Base-by-base conservation (phyloP, 92 coral and sea anemone genomes). In the Epizoanthus illoricatus region DNA sequence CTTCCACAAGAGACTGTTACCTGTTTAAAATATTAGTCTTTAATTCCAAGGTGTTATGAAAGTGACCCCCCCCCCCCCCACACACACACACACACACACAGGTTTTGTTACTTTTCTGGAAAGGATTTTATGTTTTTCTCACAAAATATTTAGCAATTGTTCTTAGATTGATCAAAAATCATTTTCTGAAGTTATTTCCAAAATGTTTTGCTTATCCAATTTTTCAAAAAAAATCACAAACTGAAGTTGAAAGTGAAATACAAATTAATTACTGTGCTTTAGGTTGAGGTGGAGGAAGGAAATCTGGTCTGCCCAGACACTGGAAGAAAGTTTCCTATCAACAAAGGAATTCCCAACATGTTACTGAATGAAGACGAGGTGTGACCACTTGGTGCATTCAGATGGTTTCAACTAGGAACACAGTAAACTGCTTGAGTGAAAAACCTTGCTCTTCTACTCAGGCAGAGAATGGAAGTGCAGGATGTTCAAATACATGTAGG, bases 301-400 rank as follows among this genome's bases (percentile, higher is more conserved):
- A 86, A 89, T 73, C 88, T 96, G 57, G 93, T 96, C 52, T 96
- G 99, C 56, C 99, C 99, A 28, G 99, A 96, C 83, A 88, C 98
- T 65, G 94, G 94, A 10, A 88, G 96, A 80, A 96, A 93, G 83
- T 96, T 96, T 81, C 99, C 99, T 19, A 93, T 96, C 81, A 92
- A 87, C 39, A 96, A 96, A 89, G 99, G 99, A 40, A 96, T 96
- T 42, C 99, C 99, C 5, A 96, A 96, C 85, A 93, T 96, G 99
- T 82, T 96, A 45, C 91, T 96, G 16, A 93, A 96, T 88, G 99
- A 96, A 88, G 98, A 96, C 85, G 99, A 96, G 88, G 99, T 96
- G 11, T 95, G 56, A 80, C 21, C 33, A 7, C 55, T 8, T 69
- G 13, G 20, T 61, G 33, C 61, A 23, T 20, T 20, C 0, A n/a